A percentile compares a stretch with the other conserved stretches of the same genome.
Evolutionary conservation across 2,113 vertebrate species (phyloP).

Genomic region (Solenodon paradoxus): DNA sequence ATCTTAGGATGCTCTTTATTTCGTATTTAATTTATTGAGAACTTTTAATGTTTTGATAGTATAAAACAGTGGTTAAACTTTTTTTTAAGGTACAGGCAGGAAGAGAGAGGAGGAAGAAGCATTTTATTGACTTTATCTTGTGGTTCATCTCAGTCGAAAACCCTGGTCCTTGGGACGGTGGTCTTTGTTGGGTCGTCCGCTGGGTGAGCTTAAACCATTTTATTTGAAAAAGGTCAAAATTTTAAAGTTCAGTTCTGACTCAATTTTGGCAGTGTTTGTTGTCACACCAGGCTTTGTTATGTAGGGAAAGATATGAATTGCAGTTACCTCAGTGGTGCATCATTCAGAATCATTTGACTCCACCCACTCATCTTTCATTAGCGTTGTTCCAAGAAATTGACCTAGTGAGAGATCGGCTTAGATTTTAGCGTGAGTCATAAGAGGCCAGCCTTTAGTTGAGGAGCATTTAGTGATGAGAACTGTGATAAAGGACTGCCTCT

Average conservation of each 20-base stretch:
- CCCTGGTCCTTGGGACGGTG: too few relatives aligned
- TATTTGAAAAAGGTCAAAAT: constrained; percentile 6
- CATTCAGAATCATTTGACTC: neutral
- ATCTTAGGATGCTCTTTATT: neutral
- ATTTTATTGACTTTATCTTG: too few relatives aligned
- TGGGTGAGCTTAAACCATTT: too few relatives aligned
- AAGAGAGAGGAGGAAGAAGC: too few relatives aligned
- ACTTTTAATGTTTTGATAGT: neutral
- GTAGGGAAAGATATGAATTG: neutral
- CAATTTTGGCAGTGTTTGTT: neutral
- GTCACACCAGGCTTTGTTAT: neutral
- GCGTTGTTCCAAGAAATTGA: neutral
- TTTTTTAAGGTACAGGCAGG: too few relatives aligned
- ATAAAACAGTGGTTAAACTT: too few relatives aligned
- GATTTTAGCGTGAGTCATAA: neutral
- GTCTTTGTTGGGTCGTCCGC: too few relatives aligned
- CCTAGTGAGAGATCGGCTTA: neutral
- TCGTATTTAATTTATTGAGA: neutral
- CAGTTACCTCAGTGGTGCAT: neutral
- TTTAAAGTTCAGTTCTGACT: neutral
- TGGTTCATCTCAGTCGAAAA: too few relatives aligned
- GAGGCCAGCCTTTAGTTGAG: neutral
- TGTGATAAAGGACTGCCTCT: neutral
- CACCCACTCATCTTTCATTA: neutral
- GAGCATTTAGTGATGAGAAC: neutral